phyloP scores from a whole-genome alignment of 1,140 invertebrate genomes.

The Sitophilus oryzae region DNA sequence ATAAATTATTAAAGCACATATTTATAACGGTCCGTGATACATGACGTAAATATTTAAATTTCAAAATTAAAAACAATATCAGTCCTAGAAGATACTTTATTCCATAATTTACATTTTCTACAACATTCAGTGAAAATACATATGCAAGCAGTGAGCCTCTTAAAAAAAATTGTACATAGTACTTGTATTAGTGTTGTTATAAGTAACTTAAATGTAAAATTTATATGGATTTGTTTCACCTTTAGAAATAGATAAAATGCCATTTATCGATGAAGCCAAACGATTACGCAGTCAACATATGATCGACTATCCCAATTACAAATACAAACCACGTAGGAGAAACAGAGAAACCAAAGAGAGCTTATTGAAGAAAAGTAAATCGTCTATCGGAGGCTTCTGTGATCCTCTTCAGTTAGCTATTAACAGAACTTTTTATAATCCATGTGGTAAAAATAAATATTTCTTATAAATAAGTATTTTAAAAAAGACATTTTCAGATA shows the following conservation, averaged over 20 bases:
- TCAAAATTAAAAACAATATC: too few species aligned
- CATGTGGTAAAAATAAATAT: conserved; percentile 19
- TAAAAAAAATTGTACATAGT: too few species aligned
- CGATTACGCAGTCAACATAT: conserved; percentile 65
- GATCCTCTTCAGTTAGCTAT: conserved; percentile 29
- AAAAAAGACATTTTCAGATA: conserved; percentile 1
- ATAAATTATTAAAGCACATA: too few species aligned
- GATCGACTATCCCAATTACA: conserved; percentile 69
- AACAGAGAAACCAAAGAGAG: conserved; percentile 42
- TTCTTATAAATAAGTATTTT: neutral
- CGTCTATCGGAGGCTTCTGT: conserved; percentile 1
- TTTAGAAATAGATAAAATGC: conserved; percentile 56
- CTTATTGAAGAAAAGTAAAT: conserved; percentile 4
- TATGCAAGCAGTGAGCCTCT: too few species aligned
- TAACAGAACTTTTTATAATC: conserved; percentile 30
- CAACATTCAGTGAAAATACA: too few species aligned
- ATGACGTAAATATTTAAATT: too few species aligned
- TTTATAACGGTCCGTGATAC: too few species aligned
- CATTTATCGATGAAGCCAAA: conserved; percentile 81
- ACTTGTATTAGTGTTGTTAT: too few species aligned
- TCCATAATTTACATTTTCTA: too few species aligned
- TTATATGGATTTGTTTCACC: conserved; percentile 21
- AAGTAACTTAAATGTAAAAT: too few species aligned
- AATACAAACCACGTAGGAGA: conserved; percentile 64
- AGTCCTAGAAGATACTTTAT: too few species aligned